Percentiles rank a stretch among this genome's conserved stretches.
These are phyloP conservation scores for Lycodopsis pacificus DNA, from an alignment of 2,797 vertebrate species.

Conservation along the genomic window DNA sequence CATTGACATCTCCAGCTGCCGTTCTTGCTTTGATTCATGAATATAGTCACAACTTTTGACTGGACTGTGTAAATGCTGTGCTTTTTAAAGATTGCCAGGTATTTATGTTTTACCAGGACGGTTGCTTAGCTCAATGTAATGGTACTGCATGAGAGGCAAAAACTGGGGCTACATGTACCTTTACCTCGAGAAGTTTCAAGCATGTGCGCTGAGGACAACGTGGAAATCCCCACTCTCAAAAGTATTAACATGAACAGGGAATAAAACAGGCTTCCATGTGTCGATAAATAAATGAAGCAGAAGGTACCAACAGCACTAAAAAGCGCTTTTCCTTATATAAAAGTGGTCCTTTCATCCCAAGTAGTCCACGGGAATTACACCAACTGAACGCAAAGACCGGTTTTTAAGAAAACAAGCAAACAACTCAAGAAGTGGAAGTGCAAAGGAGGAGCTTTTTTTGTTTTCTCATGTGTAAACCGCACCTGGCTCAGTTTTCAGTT, in stretches of 20 bases:
- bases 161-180: background rate
- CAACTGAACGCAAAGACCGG: conserved; percentile 21
- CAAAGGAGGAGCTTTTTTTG: conserved; percentile 34
- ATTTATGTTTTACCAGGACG: background rate
- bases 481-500: conserved; percentile 39
- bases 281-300: conserved; percentile 2
- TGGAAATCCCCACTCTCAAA: background rate
- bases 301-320: background rate
- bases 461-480: conserved; percentile 48
- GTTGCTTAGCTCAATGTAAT: background rate
- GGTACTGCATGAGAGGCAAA: conserved; percentile 6
- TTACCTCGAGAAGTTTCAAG: conserved; percentile 5
- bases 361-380: conserved; percentile 26
- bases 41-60: background rate
- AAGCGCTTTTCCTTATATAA: background rate
- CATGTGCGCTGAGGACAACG: background rate
- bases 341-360: conserved; percentile 14
- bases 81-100: background rate
- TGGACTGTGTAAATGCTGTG: background rate
- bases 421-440: conserved; percentile 45
- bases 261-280: conserved; percentile 3
- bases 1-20: background rate
- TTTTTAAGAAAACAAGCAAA: conserved; percentile 40
- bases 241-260: conserved; percentile 2
- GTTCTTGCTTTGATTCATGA: background rate